Conservation (phyloP, 2,888 invertebrate genomes). For the Hypomecis atomaria region DNA sequence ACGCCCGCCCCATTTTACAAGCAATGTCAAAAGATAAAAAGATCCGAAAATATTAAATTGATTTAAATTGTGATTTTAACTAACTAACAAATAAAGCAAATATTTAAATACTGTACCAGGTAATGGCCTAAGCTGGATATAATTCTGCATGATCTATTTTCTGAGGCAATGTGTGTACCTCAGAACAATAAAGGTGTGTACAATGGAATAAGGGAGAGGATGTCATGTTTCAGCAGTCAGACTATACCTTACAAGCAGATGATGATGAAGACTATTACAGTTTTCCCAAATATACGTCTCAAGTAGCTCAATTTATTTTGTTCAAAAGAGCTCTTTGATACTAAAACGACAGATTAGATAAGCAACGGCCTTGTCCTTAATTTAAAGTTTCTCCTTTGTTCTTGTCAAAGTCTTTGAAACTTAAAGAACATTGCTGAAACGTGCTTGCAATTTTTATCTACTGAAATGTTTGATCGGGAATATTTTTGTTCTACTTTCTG, state of each 20-base stretch:
- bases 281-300: background rate
- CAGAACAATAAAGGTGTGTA: no score
- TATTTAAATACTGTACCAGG: no score
- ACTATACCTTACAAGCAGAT: background rate
- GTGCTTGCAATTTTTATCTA: slow-evolving; percentile 26
- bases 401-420: slow-evolving; percentile 26
- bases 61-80: no score
- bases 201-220: no score
- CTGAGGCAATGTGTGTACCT: no score
- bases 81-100: no score
- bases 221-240: background rate
- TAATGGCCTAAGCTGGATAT: no score
- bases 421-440: slow-evolving; percentile 27
- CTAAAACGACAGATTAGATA: slow-evolving; percentile 26
- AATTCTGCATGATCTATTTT: no score
- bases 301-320: slow-evolving; percentile 17
- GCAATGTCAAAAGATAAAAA: no score
- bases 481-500: background rate
- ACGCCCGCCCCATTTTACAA: no score
- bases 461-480: slow-evolving; percentile 5
- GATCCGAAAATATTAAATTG: no score
- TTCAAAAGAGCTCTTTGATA: slow-evolving; percentile 17
- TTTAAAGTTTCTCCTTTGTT: slow-evolving; percentile 31
- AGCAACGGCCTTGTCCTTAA: slow-evolving; percentile 27
- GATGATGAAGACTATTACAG: background rate